Percentiles rank a stretch among this genome's conserved stretches.
Evolutionary conservation across 1,140 invertebrate genomes (phyloP).

Genomic region (Lasaia peninsularis): DNA sequence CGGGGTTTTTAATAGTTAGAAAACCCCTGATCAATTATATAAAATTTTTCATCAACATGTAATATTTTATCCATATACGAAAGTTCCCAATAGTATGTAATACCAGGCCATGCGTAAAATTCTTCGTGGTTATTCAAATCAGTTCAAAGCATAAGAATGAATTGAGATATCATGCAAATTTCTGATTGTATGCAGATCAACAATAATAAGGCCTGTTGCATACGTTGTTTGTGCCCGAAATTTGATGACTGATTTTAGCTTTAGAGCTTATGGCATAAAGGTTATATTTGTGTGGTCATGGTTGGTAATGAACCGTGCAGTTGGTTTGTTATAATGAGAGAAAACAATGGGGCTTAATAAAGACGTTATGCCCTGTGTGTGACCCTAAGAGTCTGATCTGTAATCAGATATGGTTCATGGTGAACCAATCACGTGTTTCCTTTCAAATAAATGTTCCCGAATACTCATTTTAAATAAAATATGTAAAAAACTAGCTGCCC

Average conservation of each 20-base stretch:
- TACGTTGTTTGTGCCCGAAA: not conserved
- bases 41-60: no score
- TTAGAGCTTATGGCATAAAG: not conserved
- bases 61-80: not conserved
- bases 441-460: not conserved
- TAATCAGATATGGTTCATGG: slow-evolving; percentile 3
- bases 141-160: slow-evolving; percentile 43
- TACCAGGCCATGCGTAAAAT: slow-evolving; percentile 50
- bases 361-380: slow-evolving; percentile 42
- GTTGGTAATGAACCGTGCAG: slow-evolving; percentile 25
- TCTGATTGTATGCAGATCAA: slow-evolving; percentile 71
- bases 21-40: no score
- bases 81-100: not conserved
- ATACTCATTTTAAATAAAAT: not conserved
- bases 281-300: not conserved
- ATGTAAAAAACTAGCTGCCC: no score
- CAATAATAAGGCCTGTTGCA: slow-evolving; percentile 45
- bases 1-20: no score
- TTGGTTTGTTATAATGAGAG: slow-evolving; percentile 65
- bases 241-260: not conserved
- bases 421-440: slow-evolving; percentile 1
- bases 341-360: slow-evolving; percentile 70
- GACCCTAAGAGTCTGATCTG: slow-evolving; percentile 10
- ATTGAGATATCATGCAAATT: slow-evolving; percentile 76
- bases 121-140: slow-evolving; percentile 53